Conservation (phyloP, 2,888 invertebrate species). For the Trichopria drosophilae region DNA sequence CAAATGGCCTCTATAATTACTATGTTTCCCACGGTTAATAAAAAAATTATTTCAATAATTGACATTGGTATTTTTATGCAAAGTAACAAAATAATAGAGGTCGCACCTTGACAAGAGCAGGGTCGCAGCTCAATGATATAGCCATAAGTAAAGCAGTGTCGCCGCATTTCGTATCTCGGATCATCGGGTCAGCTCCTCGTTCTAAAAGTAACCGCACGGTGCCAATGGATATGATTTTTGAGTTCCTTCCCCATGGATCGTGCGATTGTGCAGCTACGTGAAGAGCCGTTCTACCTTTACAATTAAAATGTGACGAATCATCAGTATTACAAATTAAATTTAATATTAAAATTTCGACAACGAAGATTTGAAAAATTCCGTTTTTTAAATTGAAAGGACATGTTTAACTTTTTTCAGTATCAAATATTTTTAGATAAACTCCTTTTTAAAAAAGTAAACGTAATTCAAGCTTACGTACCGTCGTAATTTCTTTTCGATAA, state of each 20-base stretch:
- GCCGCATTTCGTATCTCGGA: constrained; percentile 41
- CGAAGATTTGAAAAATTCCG: not conserved
- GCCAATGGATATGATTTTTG: constrained; percentile 30
- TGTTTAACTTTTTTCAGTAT: not conserved
- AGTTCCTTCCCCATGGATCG: constrained; percentile 27
- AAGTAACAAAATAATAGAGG: no score
- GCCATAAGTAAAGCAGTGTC: constrained; percentile 49
- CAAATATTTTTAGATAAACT: not conserved
- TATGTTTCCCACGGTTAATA: no score
- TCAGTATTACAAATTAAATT: not conserved
- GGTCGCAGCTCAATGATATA: constrained; percentile 41
- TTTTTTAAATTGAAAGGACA: not conserved
- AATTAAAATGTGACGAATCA: not conserved
- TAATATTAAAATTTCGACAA: not conserved
- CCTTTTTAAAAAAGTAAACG: not conserved
- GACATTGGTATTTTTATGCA: no score
- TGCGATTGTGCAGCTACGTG: constrained; percentile 50
- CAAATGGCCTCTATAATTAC: no score
- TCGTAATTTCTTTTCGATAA: constrained; percentile 47
- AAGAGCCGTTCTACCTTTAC: constrained; percentile 47
- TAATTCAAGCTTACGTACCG: constrained; percentile 38
- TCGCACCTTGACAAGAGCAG: constrained; percentile 48
- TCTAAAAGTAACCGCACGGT: constrained; percentile 43
- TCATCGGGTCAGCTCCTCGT: constrained; percentile 42
- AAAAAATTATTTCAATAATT: no score